Conservation (phyloP, 1,140 invertebrate species). For the silkworm (Bombyx mori) region DNA sequence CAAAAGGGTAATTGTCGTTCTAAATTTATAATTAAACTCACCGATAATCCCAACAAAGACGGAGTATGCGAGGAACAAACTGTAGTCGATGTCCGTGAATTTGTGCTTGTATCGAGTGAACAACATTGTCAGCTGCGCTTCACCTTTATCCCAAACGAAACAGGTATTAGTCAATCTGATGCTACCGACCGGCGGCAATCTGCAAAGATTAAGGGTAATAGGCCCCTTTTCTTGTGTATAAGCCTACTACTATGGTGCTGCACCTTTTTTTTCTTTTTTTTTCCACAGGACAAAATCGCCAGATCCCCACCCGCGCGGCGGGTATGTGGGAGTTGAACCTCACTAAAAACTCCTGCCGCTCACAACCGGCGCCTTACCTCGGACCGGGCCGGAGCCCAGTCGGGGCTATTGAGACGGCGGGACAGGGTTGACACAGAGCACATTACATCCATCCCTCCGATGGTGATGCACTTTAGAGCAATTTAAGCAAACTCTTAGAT, state of each 20-base stretch:
- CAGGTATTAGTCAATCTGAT: constrained; percentile 46
- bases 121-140: constrained; percentile 67
- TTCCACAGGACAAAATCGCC: no score
- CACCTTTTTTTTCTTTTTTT: neutral
- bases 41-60: constrained; percentile 60
- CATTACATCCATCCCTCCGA: no score
- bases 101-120: constrained; percentile 68
- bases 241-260: constrained; percentile 1
- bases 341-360: no score
- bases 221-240: constrained; percentile 10
- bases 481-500: no score
- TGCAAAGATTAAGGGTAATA: constrained; percentile 44
- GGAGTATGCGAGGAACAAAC: constrained; percentile 65
- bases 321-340: no score
- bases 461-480: no score
- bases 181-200: constrained; percentile 31
- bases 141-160: constrained; percentile 62
- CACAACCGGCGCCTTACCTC: no score
- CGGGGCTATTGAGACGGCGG: no score
- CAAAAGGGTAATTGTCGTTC: no score
- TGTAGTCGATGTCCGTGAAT: constrained; percentile 69
- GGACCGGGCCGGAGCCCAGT: no score
- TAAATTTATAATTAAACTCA: constrained; percentile 28
- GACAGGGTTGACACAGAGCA: no score
- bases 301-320: no score